Conservation (phyloP, 2,888 invertebrate genomes). For the Epirrhoe alternata region DNA sequence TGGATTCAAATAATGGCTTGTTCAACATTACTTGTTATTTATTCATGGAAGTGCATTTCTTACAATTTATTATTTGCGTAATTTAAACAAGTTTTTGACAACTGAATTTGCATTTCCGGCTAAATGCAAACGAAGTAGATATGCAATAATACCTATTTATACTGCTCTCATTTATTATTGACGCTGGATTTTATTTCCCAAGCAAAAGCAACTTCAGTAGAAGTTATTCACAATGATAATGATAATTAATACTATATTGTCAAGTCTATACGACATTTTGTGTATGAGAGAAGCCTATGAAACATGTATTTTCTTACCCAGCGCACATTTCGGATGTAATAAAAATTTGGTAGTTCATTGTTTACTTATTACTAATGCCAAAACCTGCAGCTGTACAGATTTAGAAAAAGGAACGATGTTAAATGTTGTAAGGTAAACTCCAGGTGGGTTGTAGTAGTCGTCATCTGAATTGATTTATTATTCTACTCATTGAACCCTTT, state of each 20-base stretch:
- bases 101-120: neutral
- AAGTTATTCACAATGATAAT: slow-evolving; percentile 13
- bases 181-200: slow-evolving; percentile 4
- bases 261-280: neutral
- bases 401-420: slow-evolving; percentile 34
- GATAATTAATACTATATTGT: no score
- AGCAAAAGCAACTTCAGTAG: slow-evolving; percentile 8
- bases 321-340: neutral
- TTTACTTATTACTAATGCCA: slow-evolving; percentile 20
- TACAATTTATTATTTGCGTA: neutral
- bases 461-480: slow-evolving; percentile 34
- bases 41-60: neutral
- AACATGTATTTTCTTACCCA: neutral
- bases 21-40: slow-evolving; percentile 7
- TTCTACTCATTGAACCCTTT: slow-evolving; percentile 21
- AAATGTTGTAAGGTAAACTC: slow-evolving; percentile 41
- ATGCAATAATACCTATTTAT: neutral
- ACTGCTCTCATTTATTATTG: neutral
- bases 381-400: slow-evolving; percentile 39
- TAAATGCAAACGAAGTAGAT: neutral
- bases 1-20: slow-evolving; percentile 35
- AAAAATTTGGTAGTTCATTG: neutral
- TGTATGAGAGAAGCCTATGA: neutral
- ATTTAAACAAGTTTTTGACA: neutral
- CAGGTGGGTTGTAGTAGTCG: slow-evolving; percentile 39